Percentiles rank a stretch among this genome's conserved stretches.
phyloP scores from a whole-genome alignment of 2,113 vertebrate species.

The Sigmodon hispidus region DNA sequence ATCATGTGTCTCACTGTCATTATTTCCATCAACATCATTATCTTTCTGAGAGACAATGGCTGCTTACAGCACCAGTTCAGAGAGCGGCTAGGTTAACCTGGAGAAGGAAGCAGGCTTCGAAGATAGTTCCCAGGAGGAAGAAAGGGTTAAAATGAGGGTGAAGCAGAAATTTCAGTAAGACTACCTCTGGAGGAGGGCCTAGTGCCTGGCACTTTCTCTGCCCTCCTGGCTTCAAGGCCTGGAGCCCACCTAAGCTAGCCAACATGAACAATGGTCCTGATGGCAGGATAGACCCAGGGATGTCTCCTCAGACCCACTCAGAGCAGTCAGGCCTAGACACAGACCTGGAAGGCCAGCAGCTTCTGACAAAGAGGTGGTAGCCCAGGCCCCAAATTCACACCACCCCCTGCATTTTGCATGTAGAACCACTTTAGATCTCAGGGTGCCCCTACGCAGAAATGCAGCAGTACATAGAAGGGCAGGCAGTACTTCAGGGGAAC shows the following conservation, averaged over 20 bases:
- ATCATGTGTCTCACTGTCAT: not conserved
- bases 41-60: not conserved
- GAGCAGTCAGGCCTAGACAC: fast-evolving
- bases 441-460: not conserved
- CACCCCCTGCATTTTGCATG: fast-evolving
- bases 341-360: not conserved
- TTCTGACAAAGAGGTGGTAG: not conserved
- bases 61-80: fast-evolving
- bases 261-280: fast-evolving
- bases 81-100: not conserved
- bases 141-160: not conserved
- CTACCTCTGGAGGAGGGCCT: fast-evolving
- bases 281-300: fast-evolving
- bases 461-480: too few relatives aligned
- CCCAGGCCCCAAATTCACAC: fast-evolving
- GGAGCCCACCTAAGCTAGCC: not conserved
- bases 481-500: not conserved
- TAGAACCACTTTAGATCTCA: not conserved
- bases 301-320: not conserved
- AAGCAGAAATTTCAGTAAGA: fast-evolving
- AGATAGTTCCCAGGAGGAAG: not conserved
- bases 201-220: too few relatives aligned
- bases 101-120: not conserved
- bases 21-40: too few relatives aligned
- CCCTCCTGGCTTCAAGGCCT: not conserved